Evolutionary conservation across 2,113 vertebrate species (phyloP).

Genomic region (Fulica atra): DNA sequence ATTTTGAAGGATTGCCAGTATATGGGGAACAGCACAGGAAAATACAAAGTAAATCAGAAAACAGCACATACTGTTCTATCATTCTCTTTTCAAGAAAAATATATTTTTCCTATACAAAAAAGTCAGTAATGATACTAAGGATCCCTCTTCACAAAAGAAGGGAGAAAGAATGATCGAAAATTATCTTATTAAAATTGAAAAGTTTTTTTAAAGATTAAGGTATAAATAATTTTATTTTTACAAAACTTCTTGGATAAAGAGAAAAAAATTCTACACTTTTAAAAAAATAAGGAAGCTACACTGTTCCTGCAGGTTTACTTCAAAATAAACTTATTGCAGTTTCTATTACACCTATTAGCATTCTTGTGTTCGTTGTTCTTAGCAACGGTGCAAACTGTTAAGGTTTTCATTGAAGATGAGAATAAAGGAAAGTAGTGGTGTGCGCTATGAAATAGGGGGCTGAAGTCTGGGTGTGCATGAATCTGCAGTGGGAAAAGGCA

Average conservation of each 20-base stretch:
- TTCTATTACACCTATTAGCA: not conserved
- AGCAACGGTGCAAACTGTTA: not conserved
- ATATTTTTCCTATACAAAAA: accelerated
- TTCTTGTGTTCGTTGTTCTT: not conserved
- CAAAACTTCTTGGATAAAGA: not conserved
- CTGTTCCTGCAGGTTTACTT: not conserved
- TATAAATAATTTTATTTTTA: not conserved
- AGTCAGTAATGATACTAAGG: not conserved
- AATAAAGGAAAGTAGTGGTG: not conserved
- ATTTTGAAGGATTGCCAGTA: not conserved
- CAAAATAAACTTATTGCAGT: not conserved
- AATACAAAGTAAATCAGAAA: conserved; percentile 5
- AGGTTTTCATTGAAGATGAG: not conserved
- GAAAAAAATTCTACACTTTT: not conserved
- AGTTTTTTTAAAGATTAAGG: not conserved
- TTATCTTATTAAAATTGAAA: not conserved
- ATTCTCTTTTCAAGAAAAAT: not conserved
- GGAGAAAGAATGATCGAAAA: not conserved
- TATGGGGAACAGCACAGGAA: not conserved
- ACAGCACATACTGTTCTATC: not conserved
- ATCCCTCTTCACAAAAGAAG: not conserved
- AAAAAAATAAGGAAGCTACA: not conserved
- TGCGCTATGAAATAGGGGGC: not conserved
- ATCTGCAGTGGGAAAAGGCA: not conserved
- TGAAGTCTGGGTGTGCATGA: not conserved